phyloP scores from a whole-genome alignment of 2,113 vertebrate species.

The Sceloporus undulatus region DNA sequence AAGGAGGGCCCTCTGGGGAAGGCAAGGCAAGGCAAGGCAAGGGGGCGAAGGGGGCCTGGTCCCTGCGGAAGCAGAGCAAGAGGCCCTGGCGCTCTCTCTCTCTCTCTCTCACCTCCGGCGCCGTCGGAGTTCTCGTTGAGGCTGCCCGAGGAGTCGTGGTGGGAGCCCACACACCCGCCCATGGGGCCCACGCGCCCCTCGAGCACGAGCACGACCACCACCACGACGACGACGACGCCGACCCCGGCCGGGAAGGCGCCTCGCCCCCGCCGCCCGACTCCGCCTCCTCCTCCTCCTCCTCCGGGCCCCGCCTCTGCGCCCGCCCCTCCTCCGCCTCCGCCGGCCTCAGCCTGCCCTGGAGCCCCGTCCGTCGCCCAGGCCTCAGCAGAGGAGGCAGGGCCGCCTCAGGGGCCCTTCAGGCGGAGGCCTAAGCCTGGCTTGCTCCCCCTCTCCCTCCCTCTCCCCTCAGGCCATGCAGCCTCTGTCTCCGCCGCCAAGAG shows the following conservation, averaged over 20 bases:
- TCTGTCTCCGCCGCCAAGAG: background rate
- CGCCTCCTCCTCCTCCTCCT: slow-evolving; percentile 38
- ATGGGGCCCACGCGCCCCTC: slow-evolving; percentile 82
- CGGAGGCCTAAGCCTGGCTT: background rate
- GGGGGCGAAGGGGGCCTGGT: too few species aligned
- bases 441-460: background rate
- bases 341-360: background rate
- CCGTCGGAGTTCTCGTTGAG: slow-evolving; percentile 97
- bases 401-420: background rate
- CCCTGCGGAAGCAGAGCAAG: too few species aligned
- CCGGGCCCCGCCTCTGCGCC: background rate
- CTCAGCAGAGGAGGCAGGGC: background rate
- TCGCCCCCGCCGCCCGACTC: slow-evolving; percentile 52
- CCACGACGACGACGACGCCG: slow-evolving; percentile 55
- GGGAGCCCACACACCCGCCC: slow-evolving; percentile 98
- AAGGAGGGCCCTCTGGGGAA: too few species aligned
- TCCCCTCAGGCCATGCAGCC: too few species aligned
- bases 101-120: slow-evolving; percentile 88
- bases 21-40: too few species aligned
- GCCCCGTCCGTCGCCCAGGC: background rate
- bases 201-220: background rate
- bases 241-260: slow-evolving; percentile 66
- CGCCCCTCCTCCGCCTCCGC: background rate
- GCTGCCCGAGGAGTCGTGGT: slow-evolving; percentile 97
- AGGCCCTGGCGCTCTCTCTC: too few species aligned